Conservation (phyloP, 2,797 vertebrate species). For the Cynopterus sphinx region DNA sequence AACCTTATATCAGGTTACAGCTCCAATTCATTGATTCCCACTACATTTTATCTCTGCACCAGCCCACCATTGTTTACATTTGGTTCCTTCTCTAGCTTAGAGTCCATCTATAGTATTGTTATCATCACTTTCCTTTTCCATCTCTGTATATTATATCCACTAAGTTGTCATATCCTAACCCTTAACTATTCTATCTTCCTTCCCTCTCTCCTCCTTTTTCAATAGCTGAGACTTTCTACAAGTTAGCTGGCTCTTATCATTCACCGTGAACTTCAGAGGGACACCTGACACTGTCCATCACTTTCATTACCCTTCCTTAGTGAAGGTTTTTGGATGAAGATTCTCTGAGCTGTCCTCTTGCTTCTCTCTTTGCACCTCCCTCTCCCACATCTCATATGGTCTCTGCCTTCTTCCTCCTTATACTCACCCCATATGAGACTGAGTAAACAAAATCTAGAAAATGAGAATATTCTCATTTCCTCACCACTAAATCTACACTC, state of each 20-base stretch:
- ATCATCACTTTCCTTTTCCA: not conserved
- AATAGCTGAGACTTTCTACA: not conserved
- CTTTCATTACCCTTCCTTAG: not conserved
- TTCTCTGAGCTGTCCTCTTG: constrained; percentile 6
- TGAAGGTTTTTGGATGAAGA: not conserved
- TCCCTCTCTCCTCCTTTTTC: not conserved
- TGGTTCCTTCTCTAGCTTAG: not conserved
- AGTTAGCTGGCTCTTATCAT: not conserved
- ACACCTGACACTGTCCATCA: not conserved
- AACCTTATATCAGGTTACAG: not conserved
- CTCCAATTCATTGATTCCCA: not conserved
- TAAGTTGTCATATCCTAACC: not conserved
- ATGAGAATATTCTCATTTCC: not conserved
- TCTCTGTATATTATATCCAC: not conserved
- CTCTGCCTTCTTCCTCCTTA: not conserved
- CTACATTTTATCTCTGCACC: not conserved
- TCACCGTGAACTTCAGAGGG: constrained; percentile 25
- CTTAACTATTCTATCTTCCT: not conserved
- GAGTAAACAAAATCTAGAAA: constrained; percentile 22
- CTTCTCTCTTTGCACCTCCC: not conserved
- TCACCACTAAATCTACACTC: not conserved
- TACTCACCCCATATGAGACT: not conserved
- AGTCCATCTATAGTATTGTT: not conserved
- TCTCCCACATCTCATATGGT: not conserved
- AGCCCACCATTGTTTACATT: not conserved